These are phyloP conservation scores for Acomys russatus DNA, from an alignment of 2,797 vertebrate genomes.

Conservation along the genomic window DNA sequence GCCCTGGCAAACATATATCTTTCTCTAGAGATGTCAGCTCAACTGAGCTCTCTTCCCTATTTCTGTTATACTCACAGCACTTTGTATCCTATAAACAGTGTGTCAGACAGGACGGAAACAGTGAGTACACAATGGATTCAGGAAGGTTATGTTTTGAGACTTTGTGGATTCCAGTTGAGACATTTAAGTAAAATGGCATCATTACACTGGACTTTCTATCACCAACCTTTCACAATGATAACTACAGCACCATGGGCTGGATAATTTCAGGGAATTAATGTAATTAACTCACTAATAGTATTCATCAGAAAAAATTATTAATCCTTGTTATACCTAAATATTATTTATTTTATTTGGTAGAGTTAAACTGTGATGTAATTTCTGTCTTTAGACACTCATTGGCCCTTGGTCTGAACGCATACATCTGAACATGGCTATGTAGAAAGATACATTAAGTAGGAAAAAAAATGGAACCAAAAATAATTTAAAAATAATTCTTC, in stretches of 20 bases:
- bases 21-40: background rate
- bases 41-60: background rate
- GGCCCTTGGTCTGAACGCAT: background rate
- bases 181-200: background rate
- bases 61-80: background rate
- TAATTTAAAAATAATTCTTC: background rate
- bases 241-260: background rate
- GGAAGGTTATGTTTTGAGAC: slow-evolving; percentile 15
- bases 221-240: background rate
- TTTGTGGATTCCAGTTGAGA: background rate
- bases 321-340: background rate
- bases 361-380: background rate
- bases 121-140: background rate
- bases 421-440: background rate
- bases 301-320: background rate
- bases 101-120: background rate
- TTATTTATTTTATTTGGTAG: background rate
- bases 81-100: background rate
- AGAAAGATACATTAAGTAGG: background rate
- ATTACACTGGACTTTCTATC: background rate
- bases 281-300: background rate
- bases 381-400: background rate
- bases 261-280: background rate
- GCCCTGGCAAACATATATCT: background rate
- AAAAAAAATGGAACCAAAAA: background rate